Conservation (phyloP, 1,140 invertebrate species). For the Helicorthomorpha holstii region DNA sequence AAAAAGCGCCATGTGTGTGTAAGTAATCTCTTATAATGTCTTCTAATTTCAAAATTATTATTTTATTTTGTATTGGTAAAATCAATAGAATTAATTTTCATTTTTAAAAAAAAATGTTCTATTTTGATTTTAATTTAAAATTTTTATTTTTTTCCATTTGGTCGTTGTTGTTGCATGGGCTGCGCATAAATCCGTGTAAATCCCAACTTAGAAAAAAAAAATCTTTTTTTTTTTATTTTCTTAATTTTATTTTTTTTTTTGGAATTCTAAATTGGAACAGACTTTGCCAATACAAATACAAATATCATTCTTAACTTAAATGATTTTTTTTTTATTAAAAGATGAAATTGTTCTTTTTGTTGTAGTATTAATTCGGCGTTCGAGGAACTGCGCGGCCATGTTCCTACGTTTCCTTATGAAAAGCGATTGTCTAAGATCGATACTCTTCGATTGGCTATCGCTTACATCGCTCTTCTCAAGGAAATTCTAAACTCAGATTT, state of each 20-base stretch:
- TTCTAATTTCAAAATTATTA: neutral
- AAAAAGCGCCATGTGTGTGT: neutral
- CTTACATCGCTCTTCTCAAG: slow-evolving; percentile 83
- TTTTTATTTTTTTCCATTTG: too few species aligned
- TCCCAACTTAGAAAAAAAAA: too few species aligned
- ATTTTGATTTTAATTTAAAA: neutral
- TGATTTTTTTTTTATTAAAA: neutral
- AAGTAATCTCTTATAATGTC: neutral
- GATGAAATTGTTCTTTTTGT: neutral
- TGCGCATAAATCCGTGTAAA: too few species aligned
- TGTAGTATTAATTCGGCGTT: slow-evolving; percentile 95
- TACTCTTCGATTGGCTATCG: slow-evolving; percentile 83
- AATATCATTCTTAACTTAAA: too few species aligned
- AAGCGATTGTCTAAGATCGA: slow-evolving; percentile 95
- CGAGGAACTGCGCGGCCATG: slow-evolving; percentile 81
- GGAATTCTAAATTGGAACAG: too few species aligned
- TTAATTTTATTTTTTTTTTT: too few species aligned
- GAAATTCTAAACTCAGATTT: slow-evolving; percentile 71
- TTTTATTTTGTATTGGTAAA: neutral
- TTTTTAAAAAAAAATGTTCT: neutral
- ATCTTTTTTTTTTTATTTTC: neutral
- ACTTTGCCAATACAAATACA: too few species aligned
- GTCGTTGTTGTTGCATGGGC: neutral
- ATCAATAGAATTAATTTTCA: too few species aligned
- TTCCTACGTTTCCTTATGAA: slow-evolving; percentile 97